These are phyloP conservation scores for Rhagonycha fulva DNA, from an alignment of 2,888 invertebrate species.

Conservation along the genomic window DNA sequence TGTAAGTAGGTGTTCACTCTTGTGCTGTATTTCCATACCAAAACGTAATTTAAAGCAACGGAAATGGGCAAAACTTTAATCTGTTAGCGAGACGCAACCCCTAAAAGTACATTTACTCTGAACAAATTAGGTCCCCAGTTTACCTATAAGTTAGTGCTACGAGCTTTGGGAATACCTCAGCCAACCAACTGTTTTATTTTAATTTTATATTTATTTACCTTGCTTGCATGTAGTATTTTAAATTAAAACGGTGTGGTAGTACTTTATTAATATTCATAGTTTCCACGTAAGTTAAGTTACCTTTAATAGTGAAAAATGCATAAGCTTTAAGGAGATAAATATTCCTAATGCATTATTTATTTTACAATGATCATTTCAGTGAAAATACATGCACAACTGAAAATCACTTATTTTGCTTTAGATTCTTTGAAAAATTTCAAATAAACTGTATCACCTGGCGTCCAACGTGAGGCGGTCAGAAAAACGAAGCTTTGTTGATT, in stretches of 20 bases:
- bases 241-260: background rate
- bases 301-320: too few species aligned
- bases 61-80: constrained; percentile 29
- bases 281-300: background rate
- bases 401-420: too few species aligned
- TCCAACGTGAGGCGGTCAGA: too few species aligned
- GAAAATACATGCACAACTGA: too few species aligned
- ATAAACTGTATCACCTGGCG: too few species aligned
- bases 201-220: background rate
- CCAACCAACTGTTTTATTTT: background rate
- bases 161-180: constrained; percentile 14
- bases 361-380: too few species aligned
- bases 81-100: constrained; percentile 19
- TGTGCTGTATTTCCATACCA: constrained; percentile 23
- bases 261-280: background rate
- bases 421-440: too few species aligned
- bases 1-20: constrained; percentile 23
- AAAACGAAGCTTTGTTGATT: too few species aligned
- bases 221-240: background rate
- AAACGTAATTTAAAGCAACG: constrained; percentile 22
- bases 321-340: too few species aligned
- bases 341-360: too few species aligned
- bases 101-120: constrained; percentile 26
- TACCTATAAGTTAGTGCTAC: constrained; percentile 16
- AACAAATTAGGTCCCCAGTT: constrained; percentile 24